phyloP scores from a whole-genome alignment of 2,888 invertebrate genomes.

The Anarsia innoxiella region DNA sequence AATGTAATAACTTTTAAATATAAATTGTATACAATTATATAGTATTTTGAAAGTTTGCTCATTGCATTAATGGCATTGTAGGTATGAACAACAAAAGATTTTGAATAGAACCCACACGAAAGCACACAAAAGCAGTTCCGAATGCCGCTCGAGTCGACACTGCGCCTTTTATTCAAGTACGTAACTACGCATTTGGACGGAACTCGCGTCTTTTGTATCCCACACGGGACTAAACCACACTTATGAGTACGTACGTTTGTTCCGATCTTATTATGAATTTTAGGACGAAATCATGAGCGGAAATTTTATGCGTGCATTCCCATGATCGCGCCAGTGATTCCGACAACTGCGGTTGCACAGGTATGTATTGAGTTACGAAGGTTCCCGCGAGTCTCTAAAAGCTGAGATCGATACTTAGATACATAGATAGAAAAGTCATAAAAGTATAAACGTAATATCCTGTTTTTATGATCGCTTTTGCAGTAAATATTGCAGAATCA shows the following conservation, averaged over 20 bases:
- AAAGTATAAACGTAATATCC: too few species aligned
- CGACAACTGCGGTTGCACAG: conserved; percentile 20
- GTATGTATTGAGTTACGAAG: background rate
- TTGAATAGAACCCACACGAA: conserved; percentile 16
- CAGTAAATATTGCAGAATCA: too few species aligned
- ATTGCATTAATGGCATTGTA: too few species aligned
- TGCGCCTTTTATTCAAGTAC: conserved; percentile 25
- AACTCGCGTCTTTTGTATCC: conserved; percentile 41
- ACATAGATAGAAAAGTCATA: too few species aligned
- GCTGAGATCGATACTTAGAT: too few species aligned
- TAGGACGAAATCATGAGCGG: conserved; percentile 54
- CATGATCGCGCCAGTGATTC: conserved; percentile 38
- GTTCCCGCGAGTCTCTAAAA: background rate
- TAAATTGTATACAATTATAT: too few species aligned
- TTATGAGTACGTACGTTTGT: conserved; percentile 28
- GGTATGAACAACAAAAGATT: conserved; percentile 8
- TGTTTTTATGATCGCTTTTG: too few species aligned
- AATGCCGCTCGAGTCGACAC: conserved; percentile 17
- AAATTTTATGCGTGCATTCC: conserved; percentile 60
- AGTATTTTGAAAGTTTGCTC: too few species aligned
- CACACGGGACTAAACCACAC: too few species aligned
- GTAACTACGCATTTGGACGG: conserved; percentile 28
- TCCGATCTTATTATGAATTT: conserved; percentile 35
- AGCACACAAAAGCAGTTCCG: conserved; percentile 13
- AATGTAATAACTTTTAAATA: too few species aligned